These are phyloP conservation scores for Phalangium opilio DNA, from an alignment of 2,888 invertebrate genomes.

Conservation along the genomic window DNA sequence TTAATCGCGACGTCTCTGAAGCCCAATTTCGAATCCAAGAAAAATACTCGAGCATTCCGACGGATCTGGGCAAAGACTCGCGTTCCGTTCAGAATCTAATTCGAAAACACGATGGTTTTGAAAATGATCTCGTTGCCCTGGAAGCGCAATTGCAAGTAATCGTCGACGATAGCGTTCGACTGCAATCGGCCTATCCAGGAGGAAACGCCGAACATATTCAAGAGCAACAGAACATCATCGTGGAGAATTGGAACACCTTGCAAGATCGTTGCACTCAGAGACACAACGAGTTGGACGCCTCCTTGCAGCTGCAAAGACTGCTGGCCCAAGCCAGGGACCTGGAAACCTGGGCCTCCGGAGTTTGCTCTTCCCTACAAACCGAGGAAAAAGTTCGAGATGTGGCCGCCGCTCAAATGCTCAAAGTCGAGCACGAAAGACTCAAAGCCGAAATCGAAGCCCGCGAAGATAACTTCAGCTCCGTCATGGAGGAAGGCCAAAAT, in stretches of 20 bases:
- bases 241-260: slow-evolving; percentile 66
- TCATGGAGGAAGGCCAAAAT: slow-evolving; percentile 57
- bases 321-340: slow-evolving; percentile 69
- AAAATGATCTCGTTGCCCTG: slow-evolving; percentile 79
- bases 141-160: slow-evolving; percentile 77
- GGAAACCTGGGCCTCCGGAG: slow-evolving; percentile 67
- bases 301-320: slow-evolving; percentile 77
- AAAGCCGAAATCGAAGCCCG: slow-evolving; percentile 77
- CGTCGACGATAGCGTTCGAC: slow-evolving; percentile 76
- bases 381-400: slow-evolving; percentile 64
- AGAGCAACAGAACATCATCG: slow-evolving; percentile 67
- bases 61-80: slow-evolving; percentile 57
- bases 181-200: slow-evolving; percentile 76
- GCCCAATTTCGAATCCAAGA: slow-evolving; percentile 76
- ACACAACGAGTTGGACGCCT: slow-evolving; percentile 63
- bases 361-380: slow-evolving; percentile 58
- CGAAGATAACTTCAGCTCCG: slow-evolving; percentile 58
- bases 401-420: slow-evolving; percentile 58
- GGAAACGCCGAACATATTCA: slow-evolving; percentile 78
- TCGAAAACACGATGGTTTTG: slow-evolving; percentile 77
- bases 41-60: slow-evolving; percentile 68
- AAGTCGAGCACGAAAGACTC: slow-evolving; percentile 65
- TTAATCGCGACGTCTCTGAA: slow-evolving; percentile 89
- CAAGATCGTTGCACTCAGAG: slow-evolving; percentile 66
- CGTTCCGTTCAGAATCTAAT: slow-evolving; percentile 67